Evolutionary conservation across 2,888 invertebrate genomes (phyloP), one percentile per base, ranked within the genome.

Genomic region (Rhyacophila evoluta): DNA sequence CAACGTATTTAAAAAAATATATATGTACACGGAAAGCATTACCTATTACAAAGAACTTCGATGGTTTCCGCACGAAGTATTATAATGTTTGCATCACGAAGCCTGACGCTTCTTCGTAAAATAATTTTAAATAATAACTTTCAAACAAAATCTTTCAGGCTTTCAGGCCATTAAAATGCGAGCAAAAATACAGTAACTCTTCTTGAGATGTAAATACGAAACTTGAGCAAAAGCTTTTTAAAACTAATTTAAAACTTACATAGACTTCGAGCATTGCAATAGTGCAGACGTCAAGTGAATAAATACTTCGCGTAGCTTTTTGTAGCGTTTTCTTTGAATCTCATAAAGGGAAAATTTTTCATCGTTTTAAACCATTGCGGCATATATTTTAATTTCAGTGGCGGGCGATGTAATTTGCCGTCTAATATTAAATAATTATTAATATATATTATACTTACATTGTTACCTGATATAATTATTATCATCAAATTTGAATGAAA

Each of bases 211-310:
- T 4, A 55, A 55, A 55, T 55, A 25, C 15, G 8, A 33, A 55
- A 55, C 55, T 55, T 55, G 10, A 55, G 55, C 4, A 2, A 55
- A 5, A 55, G 55, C 55, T 25, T 55, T 55, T 55, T 8, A 19
- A 25, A 55, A 55, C 55, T 55, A 12, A 55, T 55, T 55, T 55
- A 25, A 25, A 55, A 55, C 55, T 55, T 55, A 55, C 19, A 55
- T 55, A 15, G 55, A 55, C 25, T 55, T 55, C 15, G 19, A 55
- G 19, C 10, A 55, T 6, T 55, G 19, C 25, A 19, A 55, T 25
- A 55, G 25, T 55, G 25, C 25, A 55, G 55, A 55, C 55, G 19
- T 55, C 25, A 55, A 55, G 25, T 55, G 55, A 25, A 55, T n/a
- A n/a, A n/a, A n/a, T 25, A 25, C 29, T 55, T 19, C 55, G 25